Base-by-base conservation (phyloP, 2,888 invertebrate genomes). In the Nemurella pictetii region DNA sequence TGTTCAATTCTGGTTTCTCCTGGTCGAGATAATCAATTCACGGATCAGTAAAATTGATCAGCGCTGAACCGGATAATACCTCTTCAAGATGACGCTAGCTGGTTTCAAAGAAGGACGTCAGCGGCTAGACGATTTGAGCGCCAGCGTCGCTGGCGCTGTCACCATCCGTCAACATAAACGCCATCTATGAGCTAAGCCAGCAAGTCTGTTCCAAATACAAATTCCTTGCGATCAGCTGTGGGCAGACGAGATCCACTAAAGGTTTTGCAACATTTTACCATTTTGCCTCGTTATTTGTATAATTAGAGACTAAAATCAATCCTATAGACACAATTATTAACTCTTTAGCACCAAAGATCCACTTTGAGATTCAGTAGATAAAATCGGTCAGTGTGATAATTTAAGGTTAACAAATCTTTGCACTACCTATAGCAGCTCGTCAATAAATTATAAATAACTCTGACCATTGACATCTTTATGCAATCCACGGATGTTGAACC, bases 1-100 rank as follows among this genome's bases (percentile, higher is more conserved):
- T 89, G 90, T 88, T 90, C 87, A 90, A 89, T 89, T 89, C 90
- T 84, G 84, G 85, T 87, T 92, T 92, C 90, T 36, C 86, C 94
- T 94, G 96, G 96, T 95, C 96, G 96, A 96, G 96, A 90, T 96
- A 94, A 95, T 95, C 95, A 94, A 93, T 92, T 94, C 93, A 90
- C 89, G 88, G 88, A 84, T 27, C 87, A 87, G 85, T 89, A 89
- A 92, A 94, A 94, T 93, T 94, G 95, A 95, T 93, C 95, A 96
- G 96, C 96, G 96, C 96, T 96, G 96, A 96, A 96, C 96, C 96
- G 95, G 78, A 30, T 28, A 75, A n/a, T 28, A 5, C 78, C 30
- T 4, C 20, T 55, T 55, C 55, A 12, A 55, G 55, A 55, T 55
- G 55, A 55, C 20, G 55, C 55, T 20, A 12, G 55, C 20, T 55